Evolutionary conservation across 2,888 invertebrate genomes (phyloP), one percentile per base, ranked within the genome.

Genomic region (Petrophora chlorosata): DNA sequence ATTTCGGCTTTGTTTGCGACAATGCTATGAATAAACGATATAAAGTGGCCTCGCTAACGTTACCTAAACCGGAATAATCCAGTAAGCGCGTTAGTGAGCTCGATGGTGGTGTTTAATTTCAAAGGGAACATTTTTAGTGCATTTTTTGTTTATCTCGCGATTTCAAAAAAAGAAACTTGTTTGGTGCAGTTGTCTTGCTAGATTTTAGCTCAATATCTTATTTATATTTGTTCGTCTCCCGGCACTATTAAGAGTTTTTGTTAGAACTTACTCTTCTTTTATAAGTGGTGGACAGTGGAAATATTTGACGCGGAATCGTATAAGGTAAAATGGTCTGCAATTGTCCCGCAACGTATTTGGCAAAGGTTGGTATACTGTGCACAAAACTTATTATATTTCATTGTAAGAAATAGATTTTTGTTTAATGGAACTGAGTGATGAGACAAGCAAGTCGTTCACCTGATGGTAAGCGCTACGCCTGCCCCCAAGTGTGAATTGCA

Each of bases 11-110:
- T 58, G 64, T 72, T 62, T 65, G 67, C 65, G 65, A 66, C 67
- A 63, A 50, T 65, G 50, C 59, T 51, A 67, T 77, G 73, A 76
- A 78, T 79, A 76, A 73, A 64, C 71, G 62, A 75, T 73, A 52
- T 43, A 35, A 44, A 50, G 50, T 58, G 50, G 50, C 53, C 52
- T 51, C 42, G 53, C 46, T 41, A 29, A 43, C 22, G 43, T 40
- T 23, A 29, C 42, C 36, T 28, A 49, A 53, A 47, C 52, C 49
- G 52, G 47, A 48, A 45, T 38, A 32, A 47, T 39, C 46, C 56
- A 56, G 60, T 61, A 58, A 58, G 50, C 58, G 49, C 39, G 47
- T 50, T 50, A 52, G 43, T 32, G 39, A 30, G 39, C 30, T 19
- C 39, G 16, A 13, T 12, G 45, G 23, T 13, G 49, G 49, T 52